These are phyloP conservation scores for Chironomus tepperi DNA, from an alignment of 1,140 invertebrate species.

Conservation along the genomic window DNA sequence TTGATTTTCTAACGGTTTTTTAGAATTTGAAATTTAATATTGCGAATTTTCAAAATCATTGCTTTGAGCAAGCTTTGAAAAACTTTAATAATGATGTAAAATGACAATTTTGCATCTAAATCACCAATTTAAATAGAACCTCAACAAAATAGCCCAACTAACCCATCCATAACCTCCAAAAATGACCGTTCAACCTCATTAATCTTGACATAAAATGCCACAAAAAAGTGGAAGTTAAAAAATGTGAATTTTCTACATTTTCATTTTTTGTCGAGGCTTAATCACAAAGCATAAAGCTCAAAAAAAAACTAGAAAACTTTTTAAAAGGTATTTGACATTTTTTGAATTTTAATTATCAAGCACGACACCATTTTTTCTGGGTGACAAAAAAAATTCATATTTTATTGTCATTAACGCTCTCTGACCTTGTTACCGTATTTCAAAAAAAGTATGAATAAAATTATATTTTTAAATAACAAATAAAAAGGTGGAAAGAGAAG, in stretches of 20 bases:
- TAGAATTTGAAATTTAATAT: too few relatives aligned
- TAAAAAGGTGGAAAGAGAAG: background rate
- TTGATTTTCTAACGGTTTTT: too few relatives aligned
- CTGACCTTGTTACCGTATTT: background rate
- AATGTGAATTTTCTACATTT: background rate
- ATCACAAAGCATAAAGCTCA: background rate
- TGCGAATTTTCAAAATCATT: too few relatives aligned
- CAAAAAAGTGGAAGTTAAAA: background rate
- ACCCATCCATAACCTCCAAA: too few relatives aligned
- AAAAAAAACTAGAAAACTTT: too few relatives aligned
- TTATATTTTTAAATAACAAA: constrained; percentile 15
- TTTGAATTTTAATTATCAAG: constrained; percentile 1
- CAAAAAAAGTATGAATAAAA: constrained; percentile 1
- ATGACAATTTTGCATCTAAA: too few relatives aligned
- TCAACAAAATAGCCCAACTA: too few relatives aligned
- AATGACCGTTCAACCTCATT: too few relatives aligned
- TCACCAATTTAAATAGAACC: too few relatives aligned
- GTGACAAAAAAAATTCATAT: background rate
- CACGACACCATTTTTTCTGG: background rate
- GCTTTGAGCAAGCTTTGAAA: too few relatives aligned
- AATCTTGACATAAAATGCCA: too few relatives aligned
- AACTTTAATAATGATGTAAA: too few relatives aligned
- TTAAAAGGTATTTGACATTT: background rate
- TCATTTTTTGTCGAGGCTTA: background rate
- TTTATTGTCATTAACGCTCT: background rate